phyloP scores from a whole-genome alignment of 35 echinoderm and acorn worm genomes.

The Anneissia japonica region DNA sequence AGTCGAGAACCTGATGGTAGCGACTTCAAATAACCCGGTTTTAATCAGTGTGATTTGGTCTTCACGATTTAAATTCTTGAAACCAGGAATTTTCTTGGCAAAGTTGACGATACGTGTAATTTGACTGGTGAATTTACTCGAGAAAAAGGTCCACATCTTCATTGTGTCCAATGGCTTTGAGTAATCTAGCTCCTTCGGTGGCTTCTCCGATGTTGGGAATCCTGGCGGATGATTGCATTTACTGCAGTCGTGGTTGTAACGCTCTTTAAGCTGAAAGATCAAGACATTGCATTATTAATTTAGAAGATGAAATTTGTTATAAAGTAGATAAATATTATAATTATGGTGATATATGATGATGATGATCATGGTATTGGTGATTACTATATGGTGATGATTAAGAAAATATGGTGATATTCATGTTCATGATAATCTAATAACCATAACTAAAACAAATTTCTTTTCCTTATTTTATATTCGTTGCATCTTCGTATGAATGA shows the following conservation, averaged over 20 bases:
- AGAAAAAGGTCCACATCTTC: conserved; percentile 95
- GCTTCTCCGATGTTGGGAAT: conserved; percentile 73
- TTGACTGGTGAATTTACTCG: conserved; percentile 97
- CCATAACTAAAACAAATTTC: too few relatives aligned
- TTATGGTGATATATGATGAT: too few relatives aligned
- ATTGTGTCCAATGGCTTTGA: conserved; percentile 47
- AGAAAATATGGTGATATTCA: too few relatives aligned
- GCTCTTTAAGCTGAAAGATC: conserved; percentile 55
- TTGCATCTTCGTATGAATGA: too few relatives aligned
- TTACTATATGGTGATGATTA: too few relatives aligned
- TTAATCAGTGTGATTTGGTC: conserved; percentile 98
- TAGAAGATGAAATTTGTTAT: too few relatives aligned
- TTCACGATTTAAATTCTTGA: conserved; percentile 82
- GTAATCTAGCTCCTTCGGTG: conserved; percentile 69
- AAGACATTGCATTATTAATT: too few relatives aligned
- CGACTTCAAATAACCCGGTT: conserved; percentile 84
- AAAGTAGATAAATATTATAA: too few relatives aligned
- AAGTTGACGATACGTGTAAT: conserved; percentile 97
- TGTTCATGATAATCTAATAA: too few relatives aligned
- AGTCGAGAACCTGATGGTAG: conserved; percentile 84
- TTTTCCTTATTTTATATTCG: too few relatives aligned
- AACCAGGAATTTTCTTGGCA: conserved; percentile 89
- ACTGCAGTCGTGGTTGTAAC: conserved; percentile 86
- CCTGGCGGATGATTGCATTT: conserved; percentile 75
- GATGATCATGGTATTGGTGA: too few relatives aligned